Percentiles rank a stretch among this genome's conserved stretches.
Conservation (phyloP, 2,113 vertebrate genomes). For the Gallinago undulata region DNA sequence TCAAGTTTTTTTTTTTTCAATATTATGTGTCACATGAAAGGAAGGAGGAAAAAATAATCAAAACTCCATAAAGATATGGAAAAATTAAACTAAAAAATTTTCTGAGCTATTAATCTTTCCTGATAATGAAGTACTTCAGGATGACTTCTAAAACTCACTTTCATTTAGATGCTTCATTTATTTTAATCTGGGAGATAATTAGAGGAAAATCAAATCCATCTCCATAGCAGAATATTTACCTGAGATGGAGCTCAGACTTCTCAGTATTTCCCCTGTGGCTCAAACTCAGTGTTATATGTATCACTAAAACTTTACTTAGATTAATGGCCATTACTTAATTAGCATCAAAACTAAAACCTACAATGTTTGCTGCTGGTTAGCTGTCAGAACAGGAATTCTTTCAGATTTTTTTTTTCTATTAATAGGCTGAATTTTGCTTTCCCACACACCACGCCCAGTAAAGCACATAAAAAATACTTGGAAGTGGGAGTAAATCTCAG, state of each 20-base stretch:
- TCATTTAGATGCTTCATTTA: constrained; percentile 71
- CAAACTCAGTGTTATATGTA: neutral
- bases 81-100: constrained; percentile 25
- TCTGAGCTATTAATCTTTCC: constrained; percentile 53
- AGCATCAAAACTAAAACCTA: neutral
- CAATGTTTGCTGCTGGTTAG: neutral
- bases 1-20: neutral
- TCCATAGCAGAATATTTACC: constrained; percentile 62
- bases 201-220: constrained; percentile 69
- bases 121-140: constrained; percentile 62
- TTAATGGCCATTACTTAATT: neutral
- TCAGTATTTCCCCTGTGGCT: neutral
- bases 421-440: neutral
- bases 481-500: neutral
- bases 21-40: neutral
- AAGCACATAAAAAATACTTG: neutral
- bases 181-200: constrained; percentile 76
- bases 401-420: neutral
- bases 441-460: neutral
- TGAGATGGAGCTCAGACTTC: neutral
- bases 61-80: constrained; percentile 13
- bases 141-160: constrained; percentile 61
- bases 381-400: neutral
- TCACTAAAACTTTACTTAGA: constrained; percentile 15
- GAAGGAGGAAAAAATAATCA: neutral